Conservation (phyloP, 2,888 invertebrate species). For the Tinea trinotella region DNA sequence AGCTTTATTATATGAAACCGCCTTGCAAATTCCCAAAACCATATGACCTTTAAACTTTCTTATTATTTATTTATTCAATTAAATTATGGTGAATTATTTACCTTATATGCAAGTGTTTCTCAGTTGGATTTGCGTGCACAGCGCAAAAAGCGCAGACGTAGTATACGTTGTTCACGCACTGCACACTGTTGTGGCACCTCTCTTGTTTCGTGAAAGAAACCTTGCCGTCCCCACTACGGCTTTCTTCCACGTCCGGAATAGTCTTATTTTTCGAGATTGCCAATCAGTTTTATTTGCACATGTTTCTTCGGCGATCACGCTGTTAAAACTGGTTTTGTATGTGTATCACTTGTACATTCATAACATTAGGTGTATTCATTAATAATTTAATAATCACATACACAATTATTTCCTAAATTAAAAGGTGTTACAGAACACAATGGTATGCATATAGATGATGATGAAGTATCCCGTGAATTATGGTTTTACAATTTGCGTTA, state of each 20-base stretch:
- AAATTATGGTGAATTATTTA: neutral
- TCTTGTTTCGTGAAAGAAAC: slow-evolving; percentile 26
- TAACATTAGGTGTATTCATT: neutral
- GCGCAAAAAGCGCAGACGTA: slow-evolving; percentile 24
- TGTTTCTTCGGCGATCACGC: neutral
- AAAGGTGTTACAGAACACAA: neutral
- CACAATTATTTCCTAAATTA: neutral
- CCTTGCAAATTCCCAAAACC: too few species aligned
- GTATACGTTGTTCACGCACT: slow-evolving; percentile 33
- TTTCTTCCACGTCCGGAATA: slow-evolving; percentile 26
- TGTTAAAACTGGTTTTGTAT: neutral
- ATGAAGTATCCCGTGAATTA: too few species aligned
- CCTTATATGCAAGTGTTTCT: neutral
- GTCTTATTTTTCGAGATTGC: slow-evolving; percentile 19
- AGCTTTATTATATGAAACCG: too few species aligned
- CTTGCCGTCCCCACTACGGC: slow-evolving; percentile 31
- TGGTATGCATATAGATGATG: too few species aligned
- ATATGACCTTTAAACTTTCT: too few species aligned
- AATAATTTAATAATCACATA: neutral
- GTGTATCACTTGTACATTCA: neutral
- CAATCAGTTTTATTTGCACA: slow-evolving; percentile 24
- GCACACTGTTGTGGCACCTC: slow-evolving; percentile 23
- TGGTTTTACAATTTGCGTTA: too few species aligned
- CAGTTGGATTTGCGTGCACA: neutral
- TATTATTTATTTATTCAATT: too few species aligned